A percentile compares a stretch with the other conserved stretches of the same genome.
Conservation (phyloP, 2,113 vertebrate species). For the Corapipo altera region DNA sequence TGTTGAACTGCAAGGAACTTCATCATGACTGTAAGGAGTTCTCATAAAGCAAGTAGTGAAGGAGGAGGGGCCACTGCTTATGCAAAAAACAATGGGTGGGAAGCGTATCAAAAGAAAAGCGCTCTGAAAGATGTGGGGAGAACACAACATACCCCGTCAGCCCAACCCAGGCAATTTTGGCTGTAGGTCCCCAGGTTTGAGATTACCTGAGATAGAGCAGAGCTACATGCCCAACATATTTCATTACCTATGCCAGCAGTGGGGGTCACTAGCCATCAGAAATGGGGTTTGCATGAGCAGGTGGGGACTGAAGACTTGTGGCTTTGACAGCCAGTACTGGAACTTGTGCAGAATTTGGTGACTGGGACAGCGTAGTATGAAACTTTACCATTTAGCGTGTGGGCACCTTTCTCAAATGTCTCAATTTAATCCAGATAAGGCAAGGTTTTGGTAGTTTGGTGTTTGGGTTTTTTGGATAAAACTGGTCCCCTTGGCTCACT, state of each 20-base stretch:
- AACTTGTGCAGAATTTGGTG: neutral
- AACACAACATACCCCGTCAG: neutral
- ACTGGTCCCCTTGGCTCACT: neutral
- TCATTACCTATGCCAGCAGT: accelerated
- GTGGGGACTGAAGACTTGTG: neutral
- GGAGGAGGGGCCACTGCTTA: neutral
- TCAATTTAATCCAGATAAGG: neutral
- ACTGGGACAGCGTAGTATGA: neutral
- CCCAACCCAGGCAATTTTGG: neutral
- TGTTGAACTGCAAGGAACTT: conserved; percentile 22
- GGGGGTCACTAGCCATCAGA: neutral
- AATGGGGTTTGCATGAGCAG: neutral
- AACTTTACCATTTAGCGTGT: accelerated
- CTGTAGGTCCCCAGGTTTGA: neutral
- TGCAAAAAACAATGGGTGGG: neutral
- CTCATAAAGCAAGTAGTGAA: neutral
- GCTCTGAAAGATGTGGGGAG: neutral
- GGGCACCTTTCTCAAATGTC: neutral
- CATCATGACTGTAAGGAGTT: neutral
- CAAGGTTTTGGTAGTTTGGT: neutral
- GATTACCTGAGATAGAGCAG: neutral
- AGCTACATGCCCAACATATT: accelerated
- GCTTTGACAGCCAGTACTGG: neutral
- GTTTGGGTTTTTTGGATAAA: neutral
- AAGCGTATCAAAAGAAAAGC: neutral